Percentiles rank a stretch among this genome's conserved stretches.
Evolutionary conservation across 1,140 invertebrate species (phyloP).

Genomic region (Drosophila pseudoananassae): DNA sequence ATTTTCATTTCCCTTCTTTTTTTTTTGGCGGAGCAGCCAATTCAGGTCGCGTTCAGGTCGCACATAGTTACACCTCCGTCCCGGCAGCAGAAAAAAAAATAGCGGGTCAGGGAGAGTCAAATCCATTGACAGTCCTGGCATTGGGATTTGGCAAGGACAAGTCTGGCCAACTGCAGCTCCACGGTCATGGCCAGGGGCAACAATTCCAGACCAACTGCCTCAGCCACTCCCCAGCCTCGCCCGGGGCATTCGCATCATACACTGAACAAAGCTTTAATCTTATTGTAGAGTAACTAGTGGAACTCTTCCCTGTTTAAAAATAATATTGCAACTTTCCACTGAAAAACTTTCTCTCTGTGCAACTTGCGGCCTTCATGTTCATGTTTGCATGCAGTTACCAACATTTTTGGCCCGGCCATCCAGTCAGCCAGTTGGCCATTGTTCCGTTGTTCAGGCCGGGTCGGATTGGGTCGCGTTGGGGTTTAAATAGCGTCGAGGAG

Average conservation of each 20-base stretch:
- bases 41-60: constrained; percentile 56
- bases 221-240: not conserved
- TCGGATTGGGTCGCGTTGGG: constrained; percentile 30
- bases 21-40: constrained; percentile 24
- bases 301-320: too few species aligned
- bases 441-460: constrained; percentile 38
- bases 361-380: constrained; percentile 56
- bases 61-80: constrained; percentile 13
- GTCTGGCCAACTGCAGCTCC: constrained; percentile 14
- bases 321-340: too few species aligned
- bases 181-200: constrained; percentile 39
- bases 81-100: constrained; percentile 20
- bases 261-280: too few species aligned
- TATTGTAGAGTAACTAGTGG: too few species aligned
- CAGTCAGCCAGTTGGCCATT: constrained; percentile 17
- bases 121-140: constrained; percentile 28
- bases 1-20: constrained; percentile 14
- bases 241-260: not conserved
- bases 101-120: constrained; percentile 13
- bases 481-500: constrained; percentile 10
- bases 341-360: constrained; percentile 11
- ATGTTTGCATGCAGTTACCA: constrained; percentile 65
- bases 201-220: constrained; percentile 2
- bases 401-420: constrained; percentile 52
- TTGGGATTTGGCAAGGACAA: constrained; percentile 47